A percentile compares a stretch with the other conserved stretches of the same genome.
Evolutionary conservation across 2,888 invertebrate genomes (phyloP).

Genomic region (Trachelus iudaicus): DNA sequence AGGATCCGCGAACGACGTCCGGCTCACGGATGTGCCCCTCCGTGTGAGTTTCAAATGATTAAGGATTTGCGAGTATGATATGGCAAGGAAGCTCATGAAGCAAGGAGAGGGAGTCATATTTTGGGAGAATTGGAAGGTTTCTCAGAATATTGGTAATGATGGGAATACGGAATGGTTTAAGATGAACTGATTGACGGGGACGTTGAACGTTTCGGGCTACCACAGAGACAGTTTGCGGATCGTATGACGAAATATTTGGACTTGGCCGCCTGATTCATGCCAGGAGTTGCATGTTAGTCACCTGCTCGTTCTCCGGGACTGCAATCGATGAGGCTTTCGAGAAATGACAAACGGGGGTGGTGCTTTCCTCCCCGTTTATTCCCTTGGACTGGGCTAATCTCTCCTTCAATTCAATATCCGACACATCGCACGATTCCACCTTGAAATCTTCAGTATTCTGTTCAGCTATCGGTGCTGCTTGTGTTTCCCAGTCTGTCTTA

Average conservation of each 20-base stretch:
- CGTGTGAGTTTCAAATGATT: too few relatives aligned
- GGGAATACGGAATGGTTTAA: too few relatives aligned
- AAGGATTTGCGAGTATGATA: too few relatives aligned
- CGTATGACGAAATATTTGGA: conserved; percentile 41
- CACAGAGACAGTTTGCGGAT: conserved; percentile 47
- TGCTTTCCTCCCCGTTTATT: conserved; percentile 33
- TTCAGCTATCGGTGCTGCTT: conserved; percentile 24
- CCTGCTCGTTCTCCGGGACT: conserved; percentile 53
- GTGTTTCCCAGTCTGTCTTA: conserved; percentile 13
- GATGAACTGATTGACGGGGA: not conserved
- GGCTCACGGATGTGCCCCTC: too few relatives aligned
- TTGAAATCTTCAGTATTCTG: conserved; percentile 46
- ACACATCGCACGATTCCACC: conserved; percentile 51
- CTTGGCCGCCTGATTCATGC: conserved; percentile 49
- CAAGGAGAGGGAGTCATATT: too few relatives aligned
- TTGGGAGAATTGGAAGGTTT: too few relatives aligned
- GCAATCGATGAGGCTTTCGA: conserved; percentile 30
- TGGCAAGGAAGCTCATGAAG: too few relatives aligned
- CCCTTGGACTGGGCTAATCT: conserved; percentile 45
- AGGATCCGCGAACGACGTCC: too few relatives aligned
- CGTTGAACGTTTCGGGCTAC: conserved; percentile 17
- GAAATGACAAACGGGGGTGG: conserved; percentile 15
- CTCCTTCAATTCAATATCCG: conserved; percentile 52
- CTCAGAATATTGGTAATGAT: too few relatives aligned
- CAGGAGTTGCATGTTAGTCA: conserved; percentile 52